Evolutionary conservation across 2,113 vertebrate species (phyloP), one percentile per base, ranked within the genome.

Genomic region (Tragelaphus scriptus): DNA sequence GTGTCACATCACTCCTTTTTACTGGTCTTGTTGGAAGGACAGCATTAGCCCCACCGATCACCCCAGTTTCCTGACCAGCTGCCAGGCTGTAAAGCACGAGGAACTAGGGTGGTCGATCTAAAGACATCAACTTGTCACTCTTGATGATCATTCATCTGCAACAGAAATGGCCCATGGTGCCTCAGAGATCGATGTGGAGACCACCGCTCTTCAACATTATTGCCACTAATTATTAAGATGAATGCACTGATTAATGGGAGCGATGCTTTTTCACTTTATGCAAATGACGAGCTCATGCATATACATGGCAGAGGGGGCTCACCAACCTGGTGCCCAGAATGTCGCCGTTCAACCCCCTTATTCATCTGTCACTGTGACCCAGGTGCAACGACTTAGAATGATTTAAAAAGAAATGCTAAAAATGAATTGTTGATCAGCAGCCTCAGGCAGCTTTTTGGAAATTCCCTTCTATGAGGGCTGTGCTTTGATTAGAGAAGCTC

Each of bases 391-490:
- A 97, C 96, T 98, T 79, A 97, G 53, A 95, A 93, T 17, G 71
- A 96, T 97, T 98, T 98, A 97, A 98, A 98, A 98, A 92, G 55
- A 95, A 25, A 71, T 86, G 86, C 85, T 98, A 98, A 97, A 98
- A 96, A 98, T 97, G 93, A 89, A 91, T 97, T 98, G 19, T 5
- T 92, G 93, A 97, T 96, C 63, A 98, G 96, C 92, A 97, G 88
- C 97, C 98, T 98, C 95, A 97, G 96, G 95, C 97, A 97, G 97
- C 96, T 97, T 98, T 98, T 98, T 97, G 98, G 98, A 98, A 98
- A 97, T 97, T 97, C 97, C 97, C 97, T 91, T 95, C 98, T 49
- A 90, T 11, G 55, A 89, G 93, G 96, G 79, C 94, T 49, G 65
- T 97, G 92, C 92, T 97, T 96, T 95, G 95, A 97, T 95, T 91